Conservation (phyloP, 2,888 invertebrate species). For the Pachycephus smyrnensis region DNA sequence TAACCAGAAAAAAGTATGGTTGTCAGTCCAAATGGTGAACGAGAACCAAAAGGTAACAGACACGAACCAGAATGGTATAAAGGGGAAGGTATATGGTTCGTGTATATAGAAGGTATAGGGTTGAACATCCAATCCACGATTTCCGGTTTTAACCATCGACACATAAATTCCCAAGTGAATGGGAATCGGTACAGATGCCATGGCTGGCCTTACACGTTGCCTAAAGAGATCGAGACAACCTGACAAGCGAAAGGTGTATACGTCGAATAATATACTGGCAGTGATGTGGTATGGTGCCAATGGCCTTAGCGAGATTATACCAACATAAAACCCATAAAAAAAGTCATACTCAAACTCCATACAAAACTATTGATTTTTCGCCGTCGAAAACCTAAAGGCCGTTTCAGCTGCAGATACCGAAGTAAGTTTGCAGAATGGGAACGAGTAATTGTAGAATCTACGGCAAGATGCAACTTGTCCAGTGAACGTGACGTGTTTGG, state of each 20-base stretch:
- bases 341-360: too few relatives aligned
- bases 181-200: conserved; percentile 49
- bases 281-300: conserved; percentile 13
- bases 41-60: too few relatives aligned
- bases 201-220: conserved; percentile 38
- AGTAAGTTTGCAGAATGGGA: conserved; percentile 56
- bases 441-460: conserved; percentile 65
- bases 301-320: too few relatives aligned
- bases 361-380: not conserved
- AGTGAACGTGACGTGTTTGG: conserved; percentile 52
- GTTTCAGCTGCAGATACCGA: conserved; percentile 2
- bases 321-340: too few relatives aligned
- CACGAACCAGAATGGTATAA: too few relatives aligned
- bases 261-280: conserved; percentile 50
- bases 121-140: conserved; percentile 50
- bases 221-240: conserved; percentile 42
- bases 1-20: too few relatives aligned
- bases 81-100: too few relatives aligned
- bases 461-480: conserved; percentile 59
- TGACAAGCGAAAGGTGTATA: conserved; percentile 46
- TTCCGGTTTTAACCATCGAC: conserved; percentile 52
- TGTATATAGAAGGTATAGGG: too few relatives aligned
- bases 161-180: conserved; percentile 51
- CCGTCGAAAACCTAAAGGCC: not conserved
- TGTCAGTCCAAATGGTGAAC: too few relatives aligned